These are phyloP conservation scores for Callorhinus ursinus DNA, from an alignment of 2,113 vertebrate genomes.

Conservation along the genomic window DNA sequence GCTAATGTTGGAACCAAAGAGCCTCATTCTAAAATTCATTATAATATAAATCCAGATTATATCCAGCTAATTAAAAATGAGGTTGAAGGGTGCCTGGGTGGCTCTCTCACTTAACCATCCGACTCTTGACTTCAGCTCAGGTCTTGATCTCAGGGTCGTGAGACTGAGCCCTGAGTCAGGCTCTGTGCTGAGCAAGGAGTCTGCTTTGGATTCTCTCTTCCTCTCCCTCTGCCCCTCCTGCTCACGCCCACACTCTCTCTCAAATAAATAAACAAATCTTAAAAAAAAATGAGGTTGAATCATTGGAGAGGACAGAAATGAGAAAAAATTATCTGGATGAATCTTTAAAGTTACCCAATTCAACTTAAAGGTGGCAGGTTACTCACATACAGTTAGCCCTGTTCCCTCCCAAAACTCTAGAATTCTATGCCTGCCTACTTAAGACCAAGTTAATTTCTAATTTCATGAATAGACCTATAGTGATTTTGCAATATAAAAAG, in stretches of 20 bases:
- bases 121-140: not conserved
- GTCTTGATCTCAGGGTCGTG: not conserved
- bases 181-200: not conserved
- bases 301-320: too few relatives aligned
- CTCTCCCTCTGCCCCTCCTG: not conserved
- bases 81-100: not conserved
- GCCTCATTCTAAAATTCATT: slow-evolving; percentile 25
- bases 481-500: too few relatives aligned
- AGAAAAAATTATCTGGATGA: too few relatives aligned
- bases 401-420: not conserved
- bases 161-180: not conserved
- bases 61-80: slow-evolving; percentile 18
- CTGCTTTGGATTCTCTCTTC: not conserved
- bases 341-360: not conserved
- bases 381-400: not conserved
- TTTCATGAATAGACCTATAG: too few relatives aligned
- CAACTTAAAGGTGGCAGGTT: not conserved
- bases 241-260: not conserved
- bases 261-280: not conserved
- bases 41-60: slow-evolving; percentile 6
- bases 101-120: not conserved
- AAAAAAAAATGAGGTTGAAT: not conserved
- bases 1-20: not conserved
- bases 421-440: too few relatives aligned
- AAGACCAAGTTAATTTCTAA: too few relatives aligned